These are phyloP conservation scores for Meloidogyne exigua DNA, from an alignment of 1,140 invertebrate species.

Conservation along the genomic window DNA sequence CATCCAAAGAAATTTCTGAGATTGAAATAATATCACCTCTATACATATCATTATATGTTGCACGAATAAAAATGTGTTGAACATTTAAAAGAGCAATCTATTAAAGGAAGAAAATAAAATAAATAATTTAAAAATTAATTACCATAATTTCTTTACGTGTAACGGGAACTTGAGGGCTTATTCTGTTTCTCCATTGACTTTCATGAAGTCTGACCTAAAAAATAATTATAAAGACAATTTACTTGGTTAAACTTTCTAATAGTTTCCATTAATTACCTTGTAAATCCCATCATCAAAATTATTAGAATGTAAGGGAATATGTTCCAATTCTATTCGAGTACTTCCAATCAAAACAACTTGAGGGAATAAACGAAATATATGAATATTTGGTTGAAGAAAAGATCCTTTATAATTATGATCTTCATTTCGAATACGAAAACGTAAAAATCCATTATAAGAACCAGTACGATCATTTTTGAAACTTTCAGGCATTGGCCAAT, in stretches of 20 bases:
- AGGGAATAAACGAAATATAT: constrained; percentile 73
- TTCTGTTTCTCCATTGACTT: constrained; percentile 70
- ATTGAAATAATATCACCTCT: constrained; percentile 49
- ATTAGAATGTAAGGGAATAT: constrained; percentile 38
- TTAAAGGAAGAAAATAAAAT: background rate
- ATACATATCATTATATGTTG: constrained; percentile 65
- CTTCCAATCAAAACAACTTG: constrained; percentile 81
- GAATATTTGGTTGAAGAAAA: constrained; percentile 64
- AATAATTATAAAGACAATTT: background rate
- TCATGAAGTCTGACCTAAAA: constrained; percentile 59
- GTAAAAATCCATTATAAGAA: constrained; percentile 86
- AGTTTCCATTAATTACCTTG: constrained; percentile 66
- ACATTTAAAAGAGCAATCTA: constrained; percentile 76
- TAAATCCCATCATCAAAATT: constrained; percentile 66
- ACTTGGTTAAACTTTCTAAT: no score
- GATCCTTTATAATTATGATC: constrained; percentile 38
- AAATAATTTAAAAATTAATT: background rate
- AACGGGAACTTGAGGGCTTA: constrained; percentile 70
- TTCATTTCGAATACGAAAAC: constrained; percentile 74
- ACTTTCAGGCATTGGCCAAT: constrained; percentile 71
- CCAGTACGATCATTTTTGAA: constrained; percentile 83
- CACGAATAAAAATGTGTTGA: constrained; percentile 74
- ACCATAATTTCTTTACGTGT: constrained; percentile 81
- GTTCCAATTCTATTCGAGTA: constrained; percentile 73
- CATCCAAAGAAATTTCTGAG: constrained; percentile 77